These are phyloP conservation scores for Apodemus agrarius DNA, from an alignment of 2,797 vertebrate species.

Conservation along the genomic window DNA sequence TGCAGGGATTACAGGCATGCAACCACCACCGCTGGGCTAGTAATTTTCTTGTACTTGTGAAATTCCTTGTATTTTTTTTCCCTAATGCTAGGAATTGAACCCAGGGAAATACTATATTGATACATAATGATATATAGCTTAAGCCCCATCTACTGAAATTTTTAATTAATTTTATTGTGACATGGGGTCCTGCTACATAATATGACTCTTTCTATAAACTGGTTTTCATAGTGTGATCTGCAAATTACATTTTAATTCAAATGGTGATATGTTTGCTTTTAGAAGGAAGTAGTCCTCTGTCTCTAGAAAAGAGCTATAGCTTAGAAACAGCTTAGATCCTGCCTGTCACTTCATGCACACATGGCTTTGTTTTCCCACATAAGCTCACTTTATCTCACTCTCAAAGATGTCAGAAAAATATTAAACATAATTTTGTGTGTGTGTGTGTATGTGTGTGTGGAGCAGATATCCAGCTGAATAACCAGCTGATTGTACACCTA, in stretches of 20 bases:
- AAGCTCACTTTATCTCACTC: conserved; percentile 5
- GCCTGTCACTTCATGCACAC: conserved; percentile 2
- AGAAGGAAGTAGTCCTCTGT: conserved; percentile 1
- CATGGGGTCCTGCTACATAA: neutral
- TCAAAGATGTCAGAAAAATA: conserved; percentile 39
- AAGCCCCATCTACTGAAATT: neutral
- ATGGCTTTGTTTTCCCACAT: conserved; percentile 41
- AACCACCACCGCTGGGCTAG: neutral
- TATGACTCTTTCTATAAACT: conserved; percentile 23
- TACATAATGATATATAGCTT: neutral
- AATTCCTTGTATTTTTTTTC: neutral
- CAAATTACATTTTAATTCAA: conserved; percentile 2
- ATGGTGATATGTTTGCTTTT: conserved; percentile 1
- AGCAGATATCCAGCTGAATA: neutral
- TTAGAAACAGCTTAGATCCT: neutral
- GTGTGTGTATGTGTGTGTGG: too few species aligned
- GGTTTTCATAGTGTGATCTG: neutral
- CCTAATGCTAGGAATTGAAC: neutral
- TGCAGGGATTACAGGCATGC: too few species aligned
- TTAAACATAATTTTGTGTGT: conserved; percentile 29
- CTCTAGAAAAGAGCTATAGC: neutral
- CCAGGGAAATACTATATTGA: neutral
- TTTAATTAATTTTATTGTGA: conserved; percentile 21
- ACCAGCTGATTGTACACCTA: neutral
- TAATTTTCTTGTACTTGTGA: conserved; percentile 17